Base-by-base conservation (phyloP, 2,797 vertebrate genomes). In the Podarcis siculus region DNA sequence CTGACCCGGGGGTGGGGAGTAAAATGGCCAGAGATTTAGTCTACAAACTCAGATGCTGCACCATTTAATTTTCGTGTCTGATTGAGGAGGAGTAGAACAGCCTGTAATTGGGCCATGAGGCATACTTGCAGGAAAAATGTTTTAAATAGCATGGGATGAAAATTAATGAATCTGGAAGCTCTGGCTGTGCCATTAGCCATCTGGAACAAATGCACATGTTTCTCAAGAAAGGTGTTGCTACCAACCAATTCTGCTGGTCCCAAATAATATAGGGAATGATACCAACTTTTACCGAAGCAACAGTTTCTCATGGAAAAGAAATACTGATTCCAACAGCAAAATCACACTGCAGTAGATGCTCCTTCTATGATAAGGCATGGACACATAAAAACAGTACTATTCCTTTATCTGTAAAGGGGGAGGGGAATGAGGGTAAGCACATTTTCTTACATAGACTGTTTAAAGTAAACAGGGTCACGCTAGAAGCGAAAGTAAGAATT, bases 61-160 rank as follows among this genome's bases (percentile, higher is more conserved):
- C 89, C 86, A 82, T 92, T 94, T 94, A 95, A 94, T 95, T 93
- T 95, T 93, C 82, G 0, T 83, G 94, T 95, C 94, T 95, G 94
- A 87, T 79, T 89, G 90, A 58, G 89, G 80, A 89, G 66, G 80
- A 91, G 82, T 82, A 85, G 64, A 87, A 73, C 88, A 93, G 77
- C 89, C 91, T 95, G 88, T 93, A 95, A 95, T 95, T 91, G 95
- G 12, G 73, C 86, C 92, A 90, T 61, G 77, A 85, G 80, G 91
- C 30, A 9, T 66, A 37, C 8, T 69, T 88, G 90, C 91, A 88
- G 92, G 89, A 94, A 91, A 91, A 92, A 87, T 76, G 80, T 93
- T 93, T 87, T 92, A 93, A 95, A 93, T 89, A 87, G 45, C 84
- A 72, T 42, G 82, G 77, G 89, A 91, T 89, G 79, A 69, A 90